These are phyloP conservation scores for Hyphantria cunea DNA, from an alignment of 1,140 invertebrate genomes.

Conservation along the genomic window DNA sequence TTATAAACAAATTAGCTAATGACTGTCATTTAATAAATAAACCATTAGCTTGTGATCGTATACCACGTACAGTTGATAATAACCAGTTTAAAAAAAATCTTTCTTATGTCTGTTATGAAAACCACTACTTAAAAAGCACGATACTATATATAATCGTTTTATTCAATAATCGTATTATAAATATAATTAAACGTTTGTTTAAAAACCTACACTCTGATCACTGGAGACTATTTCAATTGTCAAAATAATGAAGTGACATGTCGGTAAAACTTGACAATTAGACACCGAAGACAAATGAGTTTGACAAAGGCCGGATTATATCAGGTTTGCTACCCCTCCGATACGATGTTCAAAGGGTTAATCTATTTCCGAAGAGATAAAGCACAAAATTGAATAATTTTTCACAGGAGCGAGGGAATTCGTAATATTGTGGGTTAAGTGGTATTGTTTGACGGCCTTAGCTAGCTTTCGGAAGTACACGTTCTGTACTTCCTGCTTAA, in stretches of 20 bases:
- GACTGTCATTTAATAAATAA: too few relatives aligned
- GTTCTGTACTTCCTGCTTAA: constrained; percentile 56
- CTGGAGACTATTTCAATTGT: constrained; percentile 40
- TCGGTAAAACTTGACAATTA: constrained; percentile 38
- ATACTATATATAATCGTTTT: too few relatives aligned
- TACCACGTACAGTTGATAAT: too few relatives aligned
- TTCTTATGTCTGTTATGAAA: too few relatives aligned
- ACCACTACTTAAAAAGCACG: too few relatives aligned
- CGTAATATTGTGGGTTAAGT: constrained; percentile 36
- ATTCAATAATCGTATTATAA: too few relatives aligned
- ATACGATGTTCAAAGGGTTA: constrained; percentile 21
- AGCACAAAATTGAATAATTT: constrained; percentile 20
- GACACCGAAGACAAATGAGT: constrained; percentile 49
- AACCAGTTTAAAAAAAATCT: too few relatives aligned
- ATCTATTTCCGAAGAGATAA: constrained; percentile 13
- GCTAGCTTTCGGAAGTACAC: constrained; percentile 43
- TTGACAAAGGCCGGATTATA: constrained; percentile 48
- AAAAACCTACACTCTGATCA: constrained; percentile 40
- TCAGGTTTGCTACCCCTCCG: constrained; percentile 41
- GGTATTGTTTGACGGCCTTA: constrained; percentile 38
- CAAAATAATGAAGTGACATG: constrained; percentile 51
- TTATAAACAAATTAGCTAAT: too few relatives aligned
- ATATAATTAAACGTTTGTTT: constrained; percentile 24
- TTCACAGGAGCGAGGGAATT: constrained; percentile 10
- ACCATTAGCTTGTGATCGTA: too few relatives aligned